Conservation (phyloP, 2,797 vertebrate genomes). For the Pipistrellus nathusii region DNA sequence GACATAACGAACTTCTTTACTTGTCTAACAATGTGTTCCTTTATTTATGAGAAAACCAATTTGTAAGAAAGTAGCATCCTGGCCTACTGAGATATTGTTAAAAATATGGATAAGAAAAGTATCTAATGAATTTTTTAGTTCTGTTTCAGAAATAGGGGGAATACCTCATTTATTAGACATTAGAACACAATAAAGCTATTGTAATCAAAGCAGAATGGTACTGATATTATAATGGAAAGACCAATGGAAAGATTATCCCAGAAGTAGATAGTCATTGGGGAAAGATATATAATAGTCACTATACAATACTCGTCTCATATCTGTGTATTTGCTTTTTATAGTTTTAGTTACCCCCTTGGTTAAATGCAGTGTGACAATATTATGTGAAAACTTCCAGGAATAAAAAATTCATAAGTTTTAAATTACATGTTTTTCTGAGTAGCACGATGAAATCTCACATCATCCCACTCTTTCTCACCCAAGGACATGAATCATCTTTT, state of each 20-base stretch:
- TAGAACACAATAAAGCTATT: background rate
- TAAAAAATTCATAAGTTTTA: background rate
- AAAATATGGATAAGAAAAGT: background rate
- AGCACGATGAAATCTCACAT: background rate
- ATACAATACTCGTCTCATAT: background rate
- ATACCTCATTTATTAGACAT: background rate
- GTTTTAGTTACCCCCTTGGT: background rate
- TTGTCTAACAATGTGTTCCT: background rate
- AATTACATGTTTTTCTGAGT: background rate
- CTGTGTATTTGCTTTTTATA: background rate
- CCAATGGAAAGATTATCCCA: background rate
- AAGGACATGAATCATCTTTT: too few relatives aligned
- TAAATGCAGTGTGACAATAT: background rate
- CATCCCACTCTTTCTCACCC: background rate
- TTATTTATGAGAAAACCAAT: background rate
- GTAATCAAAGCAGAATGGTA: background rate
- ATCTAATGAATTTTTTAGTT: background rate
- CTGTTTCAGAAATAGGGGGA: background rate
- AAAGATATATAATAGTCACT: background rate
- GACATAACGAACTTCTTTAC: background rate
- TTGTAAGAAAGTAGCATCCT: background rate
- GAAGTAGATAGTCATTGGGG: background rate
- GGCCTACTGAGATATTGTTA: background rate
- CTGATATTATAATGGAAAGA: background rate
- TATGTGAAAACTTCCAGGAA: background rate